Evolutionary conservation across 2,888 invertebrate genomes (phyloP), one percentile per base, ranked within the genome.

Genomic region (Heliothis peltigera): DNA sequence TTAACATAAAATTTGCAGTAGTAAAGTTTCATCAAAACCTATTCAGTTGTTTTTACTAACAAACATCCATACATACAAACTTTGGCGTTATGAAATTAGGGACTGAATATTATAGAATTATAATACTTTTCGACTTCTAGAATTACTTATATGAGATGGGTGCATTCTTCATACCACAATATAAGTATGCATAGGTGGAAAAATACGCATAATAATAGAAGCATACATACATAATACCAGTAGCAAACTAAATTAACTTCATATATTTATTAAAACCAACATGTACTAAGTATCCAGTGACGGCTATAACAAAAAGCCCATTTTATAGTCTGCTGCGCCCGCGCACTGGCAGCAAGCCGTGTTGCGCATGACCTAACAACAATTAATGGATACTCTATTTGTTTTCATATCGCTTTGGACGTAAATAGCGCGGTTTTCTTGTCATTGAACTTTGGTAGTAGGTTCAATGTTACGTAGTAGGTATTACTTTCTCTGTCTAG

Each of bases 301-400:
- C 49, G 21, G 21, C 42, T 43, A 35, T 44, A 55, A 46, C 28
- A 68, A 47, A 73, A 73, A 52, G 32, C 60, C 32, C 42, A 75
- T 68, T 58, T 51, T 51, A 46, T 54, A 68, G 75, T 58, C 75
- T 21, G 21, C 19, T 59, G 54, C 60, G 21, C 22, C 3, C 7
- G 10, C 49, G 28, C 18, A n/a, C n/a, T 15, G n/a, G 15, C 6
- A 28, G 4, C 65, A n/a, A 19, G 4, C 56, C 64, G 32, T 32
- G 58, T 58, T 51, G 25, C 44, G 54, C 75, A 43, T 59, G 70
- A 59, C 60, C 42, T 55, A 51, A 55, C 70, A 47, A 54, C 17
- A 49, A 46, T 59, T 54, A 58, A 70, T 69, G 69, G 55, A 39
- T 35, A 46, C n/a, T 42, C 44, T 1, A 49, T 74, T 39, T 22